Evolutionary conservation across 2,113 vertebrate genomes (phyloP).

Genomic region (Tupaia tana): DNA sequence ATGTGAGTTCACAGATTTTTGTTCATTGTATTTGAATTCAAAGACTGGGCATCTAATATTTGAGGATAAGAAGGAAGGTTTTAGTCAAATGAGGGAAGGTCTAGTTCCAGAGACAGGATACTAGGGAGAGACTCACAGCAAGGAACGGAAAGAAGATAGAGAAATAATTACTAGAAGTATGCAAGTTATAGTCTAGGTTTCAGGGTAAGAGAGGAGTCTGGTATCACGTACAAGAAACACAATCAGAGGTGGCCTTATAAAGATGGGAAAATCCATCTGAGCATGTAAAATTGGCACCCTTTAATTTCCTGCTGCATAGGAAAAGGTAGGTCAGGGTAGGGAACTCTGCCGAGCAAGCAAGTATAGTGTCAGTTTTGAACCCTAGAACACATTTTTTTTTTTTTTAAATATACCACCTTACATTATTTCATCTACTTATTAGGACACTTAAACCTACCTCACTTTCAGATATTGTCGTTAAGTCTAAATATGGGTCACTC

Average conservation of each 20-base stretch:
- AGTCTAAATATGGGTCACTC: not conserved
- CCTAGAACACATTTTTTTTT: not conserved
- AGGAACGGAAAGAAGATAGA: not conserved
- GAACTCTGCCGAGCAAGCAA: not conserved
- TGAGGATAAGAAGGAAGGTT: not conserved
- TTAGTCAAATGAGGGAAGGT: not conserved
- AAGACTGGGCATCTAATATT: not conserved
- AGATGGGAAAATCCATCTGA: not conserved
- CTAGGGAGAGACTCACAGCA: not conserved
- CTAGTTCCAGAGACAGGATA: not conserved
- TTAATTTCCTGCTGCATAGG: not conserved
- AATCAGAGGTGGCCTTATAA: not conserved
- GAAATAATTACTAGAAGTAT: not conserved
- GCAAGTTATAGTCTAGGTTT: not conserved
- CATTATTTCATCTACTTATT: not conserved
- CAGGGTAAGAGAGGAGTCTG: not conserved
- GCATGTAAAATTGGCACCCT: not conserved
- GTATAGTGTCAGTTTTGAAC: not conserved
- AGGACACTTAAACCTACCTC: not conserved
- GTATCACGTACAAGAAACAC: fast-evolving
- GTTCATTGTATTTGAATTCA: not conserved
- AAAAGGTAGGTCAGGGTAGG: not conserved
- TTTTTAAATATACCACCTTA: not conserved
- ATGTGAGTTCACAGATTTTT: not conserved
- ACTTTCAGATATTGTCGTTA: not conserved